Conservation (phyloP, 2,797 vertebrate species). For the Pipistrellus pipistrellus region DNA sequence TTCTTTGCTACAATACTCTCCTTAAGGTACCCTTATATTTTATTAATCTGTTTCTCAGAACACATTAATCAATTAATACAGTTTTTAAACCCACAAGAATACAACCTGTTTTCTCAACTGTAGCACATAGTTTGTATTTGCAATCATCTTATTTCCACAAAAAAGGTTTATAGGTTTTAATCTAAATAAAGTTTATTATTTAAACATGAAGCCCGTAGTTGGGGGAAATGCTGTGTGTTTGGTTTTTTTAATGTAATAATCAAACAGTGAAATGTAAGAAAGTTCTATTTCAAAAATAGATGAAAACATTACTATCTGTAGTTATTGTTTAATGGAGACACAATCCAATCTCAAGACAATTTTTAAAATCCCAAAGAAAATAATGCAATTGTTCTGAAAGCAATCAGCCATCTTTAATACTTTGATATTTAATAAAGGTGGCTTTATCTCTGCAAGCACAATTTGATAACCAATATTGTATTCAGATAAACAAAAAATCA, state of each 20-base stretch:
- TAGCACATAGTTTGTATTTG: background rate
- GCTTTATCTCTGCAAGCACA: constrained; percentile 80
- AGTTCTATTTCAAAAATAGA: constrained; percentile 80
- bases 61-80: background rate
- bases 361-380: constrained; percentile 84
- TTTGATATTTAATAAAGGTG: constrained; percentile 86
- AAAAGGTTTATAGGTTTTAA: constrained; percentile 45
- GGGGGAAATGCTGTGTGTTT: background rate
- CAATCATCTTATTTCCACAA: background rate
- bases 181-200: constrained; percentile 44
- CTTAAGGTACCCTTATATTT: background rate
- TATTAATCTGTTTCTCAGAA: background rate
- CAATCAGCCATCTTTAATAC: constrained; percentile 81
- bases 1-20: background rate
- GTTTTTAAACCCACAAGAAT: background rate
- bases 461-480: constrained; percentile 79
- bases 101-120: background rate
- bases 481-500: constrained; percentile 66
- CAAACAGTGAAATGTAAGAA: constrained; percentile 65
- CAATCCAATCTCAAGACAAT: constrained; percentile 85
- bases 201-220: background rate
- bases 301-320: constrained; percentile 76
- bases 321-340: constrained; percentile 66
- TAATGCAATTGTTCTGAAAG: constrained; percentile 83
- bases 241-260: constrained; percentile 63